Percentiles rank a stretch among this genome's conserved stretches.
phyloP scores from a whole-genome alignment of 2,888 invertebrate species.

The Lithophane socia region DNA sequence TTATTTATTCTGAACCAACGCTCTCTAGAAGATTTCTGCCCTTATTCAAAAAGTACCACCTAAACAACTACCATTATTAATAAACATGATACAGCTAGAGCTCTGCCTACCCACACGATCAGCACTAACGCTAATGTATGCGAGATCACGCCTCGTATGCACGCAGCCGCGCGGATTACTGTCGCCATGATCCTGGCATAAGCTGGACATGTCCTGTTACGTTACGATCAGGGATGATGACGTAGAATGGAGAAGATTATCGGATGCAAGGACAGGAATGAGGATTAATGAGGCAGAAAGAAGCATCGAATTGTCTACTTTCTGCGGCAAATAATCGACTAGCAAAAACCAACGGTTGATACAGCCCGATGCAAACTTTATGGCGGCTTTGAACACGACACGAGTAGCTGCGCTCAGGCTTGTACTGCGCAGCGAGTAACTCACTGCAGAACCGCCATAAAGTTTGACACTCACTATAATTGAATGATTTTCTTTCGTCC shows the following conservation, averaged over 20 bases:
- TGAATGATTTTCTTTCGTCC: neutral
- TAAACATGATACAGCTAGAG: conserved; percentile 55
- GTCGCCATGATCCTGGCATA: conserved; percentile 39
- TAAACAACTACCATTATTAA: conserved; percentile 46
- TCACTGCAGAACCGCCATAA: too few species aligned
- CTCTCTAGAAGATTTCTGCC: neutral
- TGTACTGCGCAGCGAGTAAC: too few species aligned
- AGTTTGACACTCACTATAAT: neutral
- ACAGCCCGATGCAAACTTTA: too few species aligned
- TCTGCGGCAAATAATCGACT: neutral
- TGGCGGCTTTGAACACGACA: too few species aligned
- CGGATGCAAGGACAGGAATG: neutral
- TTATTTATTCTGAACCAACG: neutral
- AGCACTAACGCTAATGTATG: conserved; percentile 67
- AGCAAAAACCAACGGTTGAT: too few species aligned
- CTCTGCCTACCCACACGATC: conserved; percentile 50
- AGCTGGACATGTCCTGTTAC: conserved; percentile 38
- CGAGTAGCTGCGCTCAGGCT: too few species aligned
- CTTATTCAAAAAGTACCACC: conserved; percentile 14
- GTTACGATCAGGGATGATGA: neutral
- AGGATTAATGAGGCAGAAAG: neutral
- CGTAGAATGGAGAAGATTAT: neutral
- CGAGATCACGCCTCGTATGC: conserved; percentile 62
- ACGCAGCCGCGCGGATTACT: conserved; percentile 48
- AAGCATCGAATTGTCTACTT: neutral